Percentiles rank a stretch among this genome's conserved stretches.
These are phyloP conservation scores for Puntigrus tetrazona DNA, from an alignment of 2,113 vertebrate genomes.

Conservation along the genomic window DNA sequence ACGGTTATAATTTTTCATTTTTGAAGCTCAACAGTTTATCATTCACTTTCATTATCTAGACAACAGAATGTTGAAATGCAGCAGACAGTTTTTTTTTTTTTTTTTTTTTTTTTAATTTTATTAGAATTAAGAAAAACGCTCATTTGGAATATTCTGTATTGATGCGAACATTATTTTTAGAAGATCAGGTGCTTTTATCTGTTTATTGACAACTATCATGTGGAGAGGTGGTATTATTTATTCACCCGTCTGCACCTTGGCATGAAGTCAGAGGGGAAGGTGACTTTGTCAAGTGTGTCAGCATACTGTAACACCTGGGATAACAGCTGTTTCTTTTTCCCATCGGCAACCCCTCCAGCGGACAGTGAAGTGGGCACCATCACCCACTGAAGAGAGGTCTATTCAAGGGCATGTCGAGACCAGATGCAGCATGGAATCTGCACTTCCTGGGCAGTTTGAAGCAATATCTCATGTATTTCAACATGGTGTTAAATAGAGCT, in stretches of 20 bases:
- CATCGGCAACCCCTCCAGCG: conserved; percentile 24
- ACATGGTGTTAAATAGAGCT: not conserved
- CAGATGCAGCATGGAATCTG: not conserved
- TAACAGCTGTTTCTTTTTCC: conserved; percentile 57
- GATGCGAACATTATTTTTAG: not conserved
- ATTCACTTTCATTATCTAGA: not conserved
- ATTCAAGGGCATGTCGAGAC: conserved; percentile 8
- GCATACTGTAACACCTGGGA: conserved; percentile 55
- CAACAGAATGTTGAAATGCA: not conserved
- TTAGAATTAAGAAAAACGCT: not conserved
- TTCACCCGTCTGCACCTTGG: conserved; percentile 40
- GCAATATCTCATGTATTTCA: not conserved
- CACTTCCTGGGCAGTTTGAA: not conserved
- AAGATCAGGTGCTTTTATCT: not conserved
- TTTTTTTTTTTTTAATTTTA: not conserved
- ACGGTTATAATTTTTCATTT: not conserved
- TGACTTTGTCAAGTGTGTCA: conserved; percentile 54
- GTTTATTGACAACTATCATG: not conserved
- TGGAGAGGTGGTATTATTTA: not conserved
- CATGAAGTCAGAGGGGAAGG: conserved; percentile 25
- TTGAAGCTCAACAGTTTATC: not conserved
- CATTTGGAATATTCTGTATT: not conserved
- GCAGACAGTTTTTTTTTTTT: not conserved
- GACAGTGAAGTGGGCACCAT: not conserved
- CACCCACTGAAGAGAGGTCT: conserved; percentile 14